These are phyloP conservation scores for Drosophila athabasca DNA, from an alignment of 1,140 invertebrate species.

Conservation along the genomic window DNA sequence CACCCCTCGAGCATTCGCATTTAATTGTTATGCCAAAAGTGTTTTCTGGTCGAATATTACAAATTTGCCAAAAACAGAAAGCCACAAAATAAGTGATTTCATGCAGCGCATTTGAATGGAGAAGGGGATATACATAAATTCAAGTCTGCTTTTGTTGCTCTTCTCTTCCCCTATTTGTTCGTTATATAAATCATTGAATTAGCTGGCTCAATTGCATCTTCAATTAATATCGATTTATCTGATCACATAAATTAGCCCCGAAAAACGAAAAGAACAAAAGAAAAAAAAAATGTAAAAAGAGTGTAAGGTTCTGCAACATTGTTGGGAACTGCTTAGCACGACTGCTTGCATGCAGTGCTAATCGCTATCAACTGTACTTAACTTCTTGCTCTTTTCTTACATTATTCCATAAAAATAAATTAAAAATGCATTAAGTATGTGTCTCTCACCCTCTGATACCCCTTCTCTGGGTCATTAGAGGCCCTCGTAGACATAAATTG, in stretches of 20 bases:
- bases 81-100: conserved; percentile 25
- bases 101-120: conserved; percentile 50
- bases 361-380: no score
- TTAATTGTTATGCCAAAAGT: conserved; percentile 71
- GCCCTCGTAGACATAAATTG: no score
- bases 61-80: conserved; percentile 40
- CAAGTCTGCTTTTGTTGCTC: conserved; percentile 2
- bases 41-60: conserved; percentile 33
- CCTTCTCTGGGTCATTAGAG: no score
- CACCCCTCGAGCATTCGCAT: conserved; percentile 34
- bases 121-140: conserved; percentile 60
- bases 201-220: conserved; percentile 53
- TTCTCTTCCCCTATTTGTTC: conserved; percentile 1
- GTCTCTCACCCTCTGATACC: no score
- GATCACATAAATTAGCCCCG: conserved; percentile 58
- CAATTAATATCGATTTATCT: conserved; percentile 69
- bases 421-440: no score
- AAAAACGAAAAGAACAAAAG: conserved; percentile 41
- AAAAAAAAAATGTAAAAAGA: no score
- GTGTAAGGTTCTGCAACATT: no score
- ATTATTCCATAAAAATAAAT: no score
- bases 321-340: no score
- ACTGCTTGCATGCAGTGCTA: no score
- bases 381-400: no score
- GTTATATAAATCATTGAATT: conserved; percentile 59